These are phyloP conservation scores for Apotomis capreana DNA, from an alignment of 2,888 invertebrate genomes.

Conservation along the genomic window DNA sequence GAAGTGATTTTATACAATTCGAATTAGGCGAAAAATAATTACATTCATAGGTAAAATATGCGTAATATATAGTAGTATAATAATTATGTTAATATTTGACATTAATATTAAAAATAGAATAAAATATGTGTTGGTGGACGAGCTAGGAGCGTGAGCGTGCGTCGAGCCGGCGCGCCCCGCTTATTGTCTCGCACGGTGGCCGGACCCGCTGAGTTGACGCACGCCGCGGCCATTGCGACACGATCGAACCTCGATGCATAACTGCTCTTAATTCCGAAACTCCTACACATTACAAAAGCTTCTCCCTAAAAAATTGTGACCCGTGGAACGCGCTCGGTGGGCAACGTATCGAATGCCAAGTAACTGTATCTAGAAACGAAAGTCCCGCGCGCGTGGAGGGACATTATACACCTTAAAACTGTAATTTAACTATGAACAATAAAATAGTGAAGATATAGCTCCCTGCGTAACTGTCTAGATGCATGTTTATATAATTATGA, in stretches of 20 bases:
- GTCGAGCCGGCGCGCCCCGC: slow-evolving; percentile 46
- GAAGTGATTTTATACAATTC: slow-evolving; percentile 82
- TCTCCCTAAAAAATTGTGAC: slow-evolving; percentile 62
- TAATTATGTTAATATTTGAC: slow-evolving; percentile 83
- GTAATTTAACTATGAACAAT: slow-evolving; percentile 80
- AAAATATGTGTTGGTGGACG: slow-evolving; percentile 81
- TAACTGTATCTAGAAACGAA: slow-evolving; percentile 64
- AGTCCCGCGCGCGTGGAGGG: slow-evolving; percentile 66
- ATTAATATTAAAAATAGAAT: slow-evolving; percentile 84
- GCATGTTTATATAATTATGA: slow-evolving; percentile 78
- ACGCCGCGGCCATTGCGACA: slow-evolving; percentile 53
- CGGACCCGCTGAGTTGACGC: slow-evolving; percentile 51
- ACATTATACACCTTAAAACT: slow-evolving; percentile 71
- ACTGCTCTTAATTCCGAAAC: slow-evolving; percentile 53
- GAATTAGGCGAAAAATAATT: slow-evolving; percentile 82
- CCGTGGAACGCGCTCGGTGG: slow-evolving; percentile 57
- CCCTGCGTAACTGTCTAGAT: slow-evolving; percentile 81
- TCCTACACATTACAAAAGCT: slow-evolving; percentile 59
- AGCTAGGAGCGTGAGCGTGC: slow-evolving; percentile 69
- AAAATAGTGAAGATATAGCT: slow-evolving; percentile 80
- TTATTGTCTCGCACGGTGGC: slow-evolving; percentile 59
- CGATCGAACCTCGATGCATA: slow-evolving; percentile 51
- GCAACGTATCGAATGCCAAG: slow-evolving; percentile 53
- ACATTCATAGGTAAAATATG: slow-evolving; percentile 82
- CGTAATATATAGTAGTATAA: slow-evolving; percentile 79